These are phyloP conservation scores for Platysteira castanea DNA, from an alignment of 2,113 vertebrate species.

Conservation along the genomic window DNA sequence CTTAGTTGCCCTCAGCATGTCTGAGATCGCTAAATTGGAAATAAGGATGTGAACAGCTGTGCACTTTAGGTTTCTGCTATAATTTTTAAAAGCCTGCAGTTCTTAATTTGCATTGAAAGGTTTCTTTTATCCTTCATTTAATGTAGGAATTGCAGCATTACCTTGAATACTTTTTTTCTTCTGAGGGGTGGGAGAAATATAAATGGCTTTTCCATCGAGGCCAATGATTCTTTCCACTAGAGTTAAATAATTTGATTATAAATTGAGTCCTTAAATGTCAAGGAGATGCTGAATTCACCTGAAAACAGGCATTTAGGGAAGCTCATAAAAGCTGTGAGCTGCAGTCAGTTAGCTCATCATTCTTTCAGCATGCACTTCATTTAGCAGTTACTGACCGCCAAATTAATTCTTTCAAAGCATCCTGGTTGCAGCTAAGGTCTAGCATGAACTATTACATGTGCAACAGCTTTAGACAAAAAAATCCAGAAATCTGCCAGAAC, in stretches of 20 bases:
- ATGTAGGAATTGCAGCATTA: neutral
- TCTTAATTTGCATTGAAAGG: neutral
- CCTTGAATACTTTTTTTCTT: neutral
- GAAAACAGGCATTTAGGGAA: slow-evolving; percentile 51
- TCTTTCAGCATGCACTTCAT: slow-evolving; percentile 2
- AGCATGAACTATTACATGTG: neutral
- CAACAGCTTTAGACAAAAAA: neutral
- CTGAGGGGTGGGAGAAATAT: neutral
- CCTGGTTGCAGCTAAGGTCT: neutral
- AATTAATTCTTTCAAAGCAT: slow-evolving; percentile 21
- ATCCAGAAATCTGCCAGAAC: neutral
- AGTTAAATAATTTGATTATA: slow-evolving; percentile 66
- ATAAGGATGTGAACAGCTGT: neutral
- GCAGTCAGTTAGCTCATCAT: neutral
- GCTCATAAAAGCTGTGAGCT: slow-evolving; percentile 26
- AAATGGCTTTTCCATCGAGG: slow-evolving; percentile 28
- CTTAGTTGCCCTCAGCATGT: neutral
- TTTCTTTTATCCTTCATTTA: slow-evolving; percentile 1
- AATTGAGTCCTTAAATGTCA: slow-evolving; percentile 65
- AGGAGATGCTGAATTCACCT: slow-evolving; percentile 60
- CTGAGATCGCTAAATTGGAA: neutral
- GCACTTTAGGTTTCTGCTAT: neutral
- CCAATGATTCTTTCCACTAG: slow-evolving; percentile 38
- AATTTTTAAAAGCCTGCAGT: neutral
- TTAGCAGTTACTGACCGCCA: neutral